These are phyloP conservation scores for Heliconius hermathena DNA, from an alignment of 1,140 invertebrate species.

Conservation along the genomic window DNA sequence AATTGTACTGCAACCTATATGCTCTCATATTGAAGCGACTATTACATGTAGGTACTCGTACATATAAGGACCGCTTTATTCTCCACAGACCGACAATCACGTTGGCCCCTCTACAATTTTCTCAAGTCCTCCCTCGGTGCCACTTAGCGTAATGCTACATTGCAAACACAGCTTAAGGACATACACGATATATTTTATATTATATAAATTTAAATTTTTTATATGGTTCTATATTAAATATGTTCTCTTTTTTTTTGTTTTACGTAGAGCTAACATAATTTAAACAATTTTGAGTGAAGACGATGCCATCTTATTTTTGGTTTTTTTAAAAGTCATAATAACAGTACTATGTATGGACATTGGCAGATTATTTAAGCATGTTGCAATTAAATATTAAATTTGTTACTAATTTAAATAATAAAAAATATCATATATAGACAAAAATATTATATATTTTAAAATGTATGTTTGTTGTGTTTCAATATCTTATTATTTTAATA, in stretches of 20 bases:
- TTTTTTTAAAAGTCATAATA: too few species aligned
- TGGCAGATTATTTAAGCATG: too few species aligned
- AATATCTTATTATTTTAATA: neutral
- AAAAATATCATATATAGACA: too few species aligned
- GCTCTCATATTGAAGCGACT: neutral
- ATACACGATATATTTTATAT: neutral
- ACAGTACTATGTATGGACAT: too few species aligned
- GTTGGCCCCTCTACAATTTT: neutral
- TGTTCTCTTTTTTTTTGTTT: too few species aligned
- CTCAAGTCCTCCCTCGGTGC: constrained; percentile 1
- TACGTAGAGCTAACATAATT: too few species aligned
- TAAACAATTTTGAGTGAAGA: neutral
- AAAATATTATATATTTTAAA: neutral
- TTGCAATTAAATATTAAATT: too few species aligned
- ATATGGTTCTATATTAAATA: neutral
- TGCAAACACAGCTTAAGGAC: neutral
- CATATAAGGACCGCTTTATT: neutral
- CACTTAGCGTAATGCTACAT: neutral
- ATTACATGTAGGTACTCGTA: neutral
- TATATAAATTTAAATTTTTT: neutral
- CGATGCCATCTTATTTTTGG: neutral
- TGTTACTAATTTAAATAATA: too few species aligned
- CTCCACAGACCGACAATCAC: neutral
- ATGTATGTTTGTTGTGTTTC: neutral
- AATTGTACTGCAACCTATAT: neutral